phyloP scores from a whole-genome alignment of 2,113 vertebrate genomes.

The Lophotis ruficrista region DNA sequence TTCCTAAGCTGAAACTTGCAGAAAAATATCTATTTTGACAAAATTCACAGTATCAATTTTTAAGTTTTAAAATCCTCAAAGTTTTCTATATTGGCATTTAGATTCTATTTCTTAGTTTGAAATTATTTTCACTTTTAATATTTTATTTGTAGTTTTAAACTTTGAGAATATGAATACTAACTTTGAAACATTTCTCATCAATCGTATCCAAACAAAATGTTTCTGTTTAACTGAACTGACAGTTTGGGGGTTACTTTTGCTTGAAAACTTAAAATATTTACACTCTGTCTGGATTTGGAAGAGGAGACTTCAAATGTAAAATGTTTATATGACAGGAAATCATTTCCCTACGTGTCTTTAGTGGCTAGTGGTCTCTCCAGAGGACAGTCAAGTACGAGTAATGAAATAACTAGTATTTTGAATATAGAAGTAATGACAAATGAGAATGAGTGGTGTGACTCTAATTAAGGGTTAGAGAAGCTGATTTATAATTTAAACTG shows the following conservation, averaged over 20 bases:
- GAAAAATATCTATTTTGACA: not conserved
- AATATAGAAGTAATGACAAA: not conserved
- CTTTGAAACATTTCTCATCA: not conserved
- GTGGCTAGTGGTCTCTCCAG: not conserved
- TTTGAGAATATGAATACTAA: not conserved
- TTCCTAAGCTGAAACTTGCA: not conserved
- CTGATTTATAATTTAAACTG: not conserved
- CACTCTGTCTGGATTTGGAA: not conserved
- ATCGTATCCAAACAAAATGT: not conserved
- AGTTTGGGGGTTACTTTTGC: not conserved
- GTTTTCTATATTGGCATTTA: not conserved
- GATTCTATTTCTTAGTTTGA: not conserved
- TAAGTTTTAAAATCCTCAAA: not conserved
- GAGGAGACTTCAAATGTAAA: not conserved
- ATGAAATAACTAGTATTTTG: not conserved
- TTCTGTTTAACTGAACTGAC: not conserved
- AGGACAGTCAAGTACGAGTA: not conserved
- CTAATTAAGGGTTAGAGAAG: not conserved
- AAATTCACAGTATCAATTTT: not conserved
- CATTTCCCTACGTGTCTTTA: not conserved
- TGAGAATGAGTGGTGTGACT: not conserved
- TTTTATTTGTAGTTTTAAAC: not conserved
- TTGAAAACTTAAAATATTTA: not conserved
- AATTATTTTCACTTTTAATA: not conserved
- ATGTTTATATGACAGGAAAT: not conserved